These are phyloP conservation scores for Chelonia mydas DNA, from an alignment of 2,797 vertebrate genomes.

Conservation along the genomic window DNA sequence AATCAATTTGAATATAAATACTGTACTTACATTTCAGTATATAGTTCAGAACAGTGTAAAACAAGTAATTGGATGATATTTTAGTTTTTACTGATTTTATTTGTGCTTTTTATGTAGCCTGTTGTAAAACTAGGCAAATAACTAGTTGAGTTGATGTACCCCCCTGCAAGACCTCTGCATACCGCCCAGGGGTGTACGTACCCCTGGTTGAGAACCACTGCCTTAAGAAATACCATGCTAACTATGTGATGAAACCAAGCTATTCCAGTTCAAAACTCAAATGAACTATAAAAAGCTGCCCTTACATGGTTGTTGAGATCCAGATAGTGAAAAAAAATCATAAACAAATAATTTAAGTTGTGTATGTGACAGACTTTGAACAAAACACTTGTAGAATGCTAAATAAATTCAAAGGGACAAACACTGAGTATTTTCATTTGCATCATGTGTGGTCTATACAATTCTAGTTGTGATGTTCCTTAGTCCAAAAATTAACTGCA, in stretches of 20 bases:
- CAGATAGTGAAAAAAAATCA: neutral
- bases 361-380: neutral
- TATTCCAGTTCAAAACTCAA: constrained; percentile 7
- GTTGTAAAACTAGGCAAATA: no score
- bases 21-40: no score
- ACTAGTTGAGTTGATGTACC: no score
- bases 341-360: neutral
- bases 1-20: no score
- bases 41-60: no score
- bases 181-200: no score
- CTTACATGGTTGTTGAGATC: neutral
- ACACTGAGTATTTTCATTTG: neutral
- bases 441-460: neutral
- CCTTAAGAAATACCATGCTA: no score
- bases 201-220: no score
- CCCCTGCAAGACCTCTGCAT: no score
- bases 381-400: neutral
- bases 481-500: neutral
- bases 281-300: neutral
- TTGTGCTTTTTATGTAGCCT: no score
- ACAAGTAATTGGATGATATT: no score
- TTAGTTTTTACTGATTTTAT: no score
- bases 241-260: neutral
- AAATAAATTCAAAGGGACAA: neutral
- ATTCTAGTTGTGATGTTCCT: neutral